Conservation (phyloP, 2,888 invertebrate species). For the Boloria euphrosyne region DNA sequence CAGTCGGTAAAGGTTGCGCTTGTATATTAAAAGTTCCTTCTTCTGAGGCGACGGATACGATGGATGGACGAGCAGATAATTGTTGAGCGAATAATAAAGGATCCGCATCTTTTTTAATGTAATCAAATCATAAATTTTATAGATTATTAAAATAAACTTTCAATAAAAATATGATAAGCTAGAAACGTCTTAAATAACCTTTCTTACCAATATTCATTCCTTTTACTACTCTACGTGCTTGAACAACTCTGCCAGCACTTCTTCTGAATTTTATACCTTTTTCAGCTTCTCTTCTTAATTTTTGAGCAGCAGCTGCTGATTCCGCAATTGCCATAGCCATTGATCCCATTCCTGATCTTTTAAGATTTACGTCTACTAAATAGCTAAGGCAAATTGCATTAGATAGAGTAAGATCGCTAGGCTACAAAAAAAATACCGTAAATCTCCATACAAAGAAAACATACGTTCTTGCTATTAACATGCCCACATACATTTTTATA, state of each 20-base stretch:
- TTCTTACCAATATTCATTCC: constrained; percentile 73
- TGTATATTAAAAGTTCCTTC: constrained; percentile 68
- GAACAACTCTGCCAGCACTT: constrained; percentile 73
- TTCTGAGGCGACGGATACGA: constrained; percentile 76
- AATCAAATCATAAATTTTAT: not conserved
- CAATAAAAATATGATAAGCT: not conserved
- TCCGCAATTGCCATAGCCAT: constrained; percentile 71
- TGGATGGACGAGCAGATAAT: constrained; percentile 75
- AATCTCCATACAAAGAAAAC: no score
- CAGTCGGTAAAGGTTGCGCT: constrained; percentile 71
- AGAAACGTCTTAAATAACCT: no score
- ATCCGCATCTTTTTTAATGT: constrained; percentile 61
- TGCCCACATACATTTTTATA: no score
- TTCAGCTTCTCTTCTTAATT: constrained; percentile 71
- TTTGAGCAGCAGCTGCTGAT: constrained; percentile 72
- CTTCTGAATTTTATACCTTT: constrained; percentile 72
- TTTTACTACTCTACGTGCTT: constrained; percentile 72
- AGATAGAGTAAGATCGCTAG: constrained; percentile 66
- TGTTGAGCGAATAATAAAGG: constrained; percentile 75
- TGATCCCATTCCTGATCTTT: constrained; percentile 74
- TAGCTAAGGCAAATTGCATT: constrained; percentile 76
- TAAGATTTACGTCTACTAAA: constrained; percentile 71
- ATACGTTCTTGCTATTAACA: no score
- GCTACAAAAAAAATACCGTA: constrained; percentile 49
- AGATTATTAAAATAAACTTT: not conserved